A percentile compares a stretch with the other conserved stretches of the same genome.
Conservation (phyloP, 2,113 vertebrate species). For the Dinomys branickii region DNA sequence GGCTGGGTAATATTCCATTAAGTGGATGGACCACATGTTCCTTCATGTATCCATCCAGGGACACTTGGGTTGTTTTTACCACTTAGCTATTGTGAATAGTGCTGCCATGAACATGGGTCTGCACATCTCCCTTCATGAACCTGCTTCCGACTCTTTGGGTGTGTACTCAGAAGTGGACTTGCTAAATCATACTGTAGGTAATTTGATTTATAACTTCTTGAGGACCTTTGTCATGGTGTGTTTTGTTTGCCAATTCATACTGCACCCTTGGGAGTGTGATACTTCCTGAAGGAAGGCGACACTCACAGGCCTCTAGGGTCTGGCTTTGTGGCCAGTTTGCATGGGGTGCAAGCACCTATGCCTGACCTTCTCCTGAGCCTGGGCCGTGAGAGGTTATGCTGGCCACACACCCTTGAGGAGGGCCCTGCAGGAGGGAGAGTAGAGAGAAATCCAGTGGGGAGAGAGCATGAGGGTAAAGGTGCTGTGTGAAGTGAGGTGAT, state of each 20-base stretch:
- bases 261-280: too few species aligned
- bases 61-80: not conserved
- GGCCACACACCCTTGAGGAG: accelerated
- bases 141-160: not conserved
- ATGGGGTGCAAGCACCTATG: accelerated
- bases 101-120: not conserved
- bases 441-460: not conserved
- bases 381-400: not conserved
- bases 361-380: not conserved
- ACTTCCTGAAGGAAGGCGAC: not conserved
- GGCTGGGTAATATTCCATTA: not conserved
- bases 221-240: not conserved
- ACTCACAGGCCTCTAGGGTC: not conserved
- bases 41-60: not conserved
- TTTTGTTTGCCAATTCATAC: not conserved
- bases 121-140: not conserved
- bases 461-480: not conserved
- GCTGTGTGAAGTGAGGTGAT: not conserved
- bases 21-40: not conserved
- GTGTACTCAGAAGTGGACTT: not conserved
- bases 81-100: not conserved
- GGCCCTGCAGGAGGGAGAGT: not conserved
- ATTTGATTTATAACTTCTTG: not conserved
- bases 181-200: not conserved
- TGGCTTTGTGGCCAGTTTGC: accelerated